Base-by-base conservation (phyloP, 2,888 invertebrate genomes). In the Pemphredon lugubris region DNA sequence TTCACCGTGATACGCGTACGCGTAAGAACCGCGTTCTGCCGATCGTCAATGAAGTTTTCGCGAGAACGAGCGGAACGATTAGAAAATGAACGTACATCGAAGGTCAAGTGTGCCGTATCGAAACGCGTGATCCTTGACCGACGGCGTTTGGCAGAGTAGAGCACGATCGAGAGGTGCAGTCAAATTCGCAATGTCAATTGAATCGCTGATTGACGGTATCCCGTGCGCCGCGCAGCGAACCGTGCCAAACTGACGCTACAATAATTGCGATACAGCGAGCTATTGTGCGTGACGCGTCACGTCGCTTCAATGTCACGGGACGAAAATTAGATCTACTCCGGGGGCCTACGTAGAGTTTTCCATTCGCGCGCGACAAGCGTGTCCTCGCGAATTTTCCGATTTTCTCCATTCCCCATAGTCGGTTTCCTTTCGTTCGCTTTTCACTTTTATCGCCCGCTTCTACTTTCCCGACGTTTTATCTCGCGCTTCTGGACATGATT, bases 191-290 rank as follows among this genome's bases (percentile, higher is more conserved):
- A 66, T 79, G 74, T 73, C 83, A 79, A 83, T 83, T 78, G 76
- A 63, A 77, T 69, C 60, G 70, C 65, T 81, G 81, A 81, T 82
- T 60, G 82, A 81, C 81, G 66, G 67, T 83, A 75, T 82, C 81
- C 79, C 71, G 75, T 54, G 54, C 67, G 55, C 39, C 44, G 53
- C 18, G 47, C 65, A 39, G 39, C 32, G 26, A 16, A 72, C 55
- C 73, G 66, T 73, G 72, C 74, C 68, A 75, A 75, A 48, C 63
- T 37, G 37, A 55, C 57, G 34, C 20, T 48, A 37, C 55, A 45
- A 68, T 70, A 54, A 61, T 68, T 44, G 55, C 54, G 9, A 51
- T 34, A 11, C 37, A 34, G 6, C 14, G 34, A 6, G 14, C 20
- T 23, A 32, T 48, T 30, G 37, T 30, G 21, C 21, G 47, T 0